phyloP scores from a whole-genome alignment of 2,888 invertebrate species.

The Caenorhabditis angaria region DNA sequence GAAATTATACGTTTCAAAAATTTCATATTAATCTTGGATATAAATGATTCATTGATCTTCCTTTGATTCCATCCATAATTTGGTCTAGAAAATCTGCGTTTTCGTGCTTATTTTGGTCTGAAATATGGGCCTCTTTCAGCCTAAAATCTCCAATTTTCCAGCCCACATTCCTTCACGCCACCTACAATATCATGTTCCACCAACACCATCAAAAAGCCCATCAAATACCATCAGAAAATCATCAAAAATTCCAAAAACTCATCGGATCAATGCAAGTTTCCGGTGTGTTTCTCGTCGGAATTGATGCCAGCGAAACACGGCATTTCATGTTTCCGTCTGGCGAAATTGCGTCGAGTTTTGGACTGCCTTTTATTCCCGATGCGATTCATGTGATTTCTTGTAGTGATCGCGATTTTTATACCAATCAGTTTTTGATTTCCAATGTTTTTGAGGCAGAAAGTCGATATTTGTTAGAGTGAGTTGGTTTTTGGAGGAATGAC shows the following conservation, averaged over 20 bases:
- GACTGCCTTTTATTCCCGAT: constrained; percentile 11
- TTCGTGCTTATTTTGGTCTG: no score
- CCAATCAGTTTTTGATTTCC: not conserved
- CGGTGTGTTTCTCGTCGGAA: not conserved
- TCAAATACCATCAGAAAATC: no score
- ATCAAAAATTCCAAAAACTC: not conserved
- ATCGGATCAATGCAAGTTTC: not conserved
- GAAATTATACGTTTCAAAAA: not conserved
- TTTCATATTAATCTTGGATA: no score
- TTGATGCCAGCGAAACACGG: not conserved
- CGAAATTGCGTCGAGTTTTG: constrained; percentile 19
- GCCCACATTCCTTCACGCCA: no score
- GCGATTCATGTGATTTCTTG: not conserved
- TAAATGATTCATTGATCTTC: no score
- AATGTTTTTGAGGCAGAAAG: not conserved
- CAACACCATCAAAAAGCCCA: no score
- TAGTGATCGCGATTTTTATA: not conserved
- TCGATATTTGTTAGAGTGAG: not conserved
- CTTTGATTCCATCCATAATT: no score
- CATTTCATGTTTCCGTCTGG: constrained; percentile 22
- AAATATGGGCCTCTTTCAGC: no score
- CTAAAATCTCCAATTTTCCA: no score
- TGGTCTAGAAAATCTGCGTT: no score
- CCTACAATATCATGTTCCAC: not conserved
- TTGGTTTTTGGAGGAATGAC: no score